These are phyloP conservation scores for Microplitis demolitor DNA, from an alignment of 1,140 invertebrate species.

Conservation along the genomic window DNA sequence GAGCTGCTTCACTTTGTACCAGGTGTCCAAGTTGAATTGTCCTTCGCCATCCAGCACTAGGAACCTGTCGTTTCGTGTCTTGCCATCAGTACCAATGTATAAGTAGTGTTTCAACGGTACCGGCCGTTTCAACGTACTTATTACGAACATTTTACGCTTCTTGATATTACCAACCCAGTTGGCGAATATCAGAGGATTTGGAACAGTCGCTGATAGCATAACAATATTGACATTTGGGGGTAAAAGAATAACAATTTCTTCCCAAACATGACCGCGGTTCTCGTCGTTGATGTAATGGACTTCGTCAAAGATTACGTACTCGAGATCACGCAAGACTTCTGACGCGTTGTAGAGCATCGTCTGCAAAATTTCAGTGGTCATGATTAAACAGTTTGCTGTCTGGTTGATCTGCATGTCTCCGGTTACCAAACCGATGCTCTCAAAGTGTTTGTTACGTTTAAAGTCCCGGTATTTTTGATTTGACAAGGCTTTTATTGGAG, in stretches of 20 bases:
- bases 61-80: slow-evolving; percentile 82
- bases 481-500: slow-evolving; percentile 98
- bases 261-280: slow-evolving; percentile 98
- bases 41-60: slow-evolving; percentile 81
- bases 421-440: slow-evolving; percentile 93
- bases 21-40: slow-evolving; percentile 70
- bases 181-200: slow-evolving; percentile 95
- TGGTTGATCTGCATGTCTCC: slow-evolving; percentile 96
- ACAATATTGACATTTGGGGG: slow-evolving; percentile 95
- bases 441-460: slow-evolving; percentile 77
- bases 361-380: slow-evolving; percentile 98
- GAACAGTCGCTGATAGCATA: slow-evolving; percentile 97
- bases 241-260: slow-evolving; percentile 96
- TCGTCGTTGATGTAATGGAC: slow-evolving; percentile 99
- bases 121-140: slow-evolving; percentile 91
- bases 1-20: slow-evolving; percentile 33
- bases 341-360: slow-evolving; percentile 97
- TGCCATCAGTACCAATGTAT: slow-evolving; percentile 84
- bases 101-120: slow-evolving; percentile 95
- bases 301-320: slow-evolving; percentile 99
- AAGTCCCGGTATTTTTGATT: slow-evolving; percentile 99
- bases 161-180: slow-evolving; percentile 97
- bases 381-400: slow-evolving; percentile 93
- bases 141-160: slow-evolving; percentile 91
- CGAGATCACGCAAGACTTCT: slow-evolving; percentile 92